Evolutionary conservation across 1,140 invertebrate species (phyloP).

Genomic region (Berghia stephanieae): DNA sequence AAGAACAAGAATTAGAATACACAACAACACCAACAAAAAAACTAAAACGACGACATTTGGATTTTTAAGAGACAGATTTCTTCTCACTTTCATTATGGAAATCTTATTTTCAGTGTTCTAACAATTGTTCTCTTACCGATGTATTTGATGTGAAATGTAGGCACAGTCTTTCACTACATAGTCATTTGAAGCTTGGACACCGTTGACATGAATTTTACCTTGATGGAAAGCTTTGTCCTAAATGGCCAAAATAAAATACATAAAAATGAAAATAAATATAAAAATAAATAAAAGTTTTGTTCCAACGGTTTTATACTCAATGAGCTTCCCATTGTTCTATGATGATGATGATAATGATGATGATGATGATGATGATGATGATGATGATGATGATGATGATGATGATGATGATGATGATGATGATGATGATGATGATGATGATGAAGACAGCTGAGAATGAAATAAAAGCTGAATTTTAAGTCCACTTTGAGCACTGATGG

Average conservation of each 20-base stretch:
- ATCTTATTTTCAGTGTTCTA: not conserved
- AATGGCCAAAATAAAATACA: no score
- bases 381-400: no score
- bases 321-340: slow-evolving; percentile 86
- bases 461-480: no score
- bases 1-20: not conserved
- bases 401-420: no score
- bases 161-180: slow-evolving; percentile 6
- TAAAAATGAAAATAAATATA: no score
- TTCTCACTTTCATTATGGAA: not conserved
- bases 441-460: no score
- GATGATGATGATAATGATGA: no score
- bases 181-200: not conserved
- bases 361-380: no score
- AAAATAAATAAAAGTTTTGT: not conserved
- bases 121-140: slow-evolving; percentile 14
- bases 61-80: not conserved
- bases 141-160: slow-evolving; percentile 25
- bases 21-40: not conserved
- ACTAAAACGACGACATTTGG: not conserved
- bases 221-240: slow-evolving; percentile 20
- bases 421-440: no score
- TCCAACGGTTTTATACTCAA: slow-evolving; percentile 79
- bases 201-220: slow-evolving; percentile 22
- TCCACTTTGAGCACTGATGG: no score